Percentiles rank a stretch among this genome's conserved stretches.
phyloP scores from a whole-genome alignment of 1,140 invertebrate genomes.

The Drosophila ogumai region DNA sequence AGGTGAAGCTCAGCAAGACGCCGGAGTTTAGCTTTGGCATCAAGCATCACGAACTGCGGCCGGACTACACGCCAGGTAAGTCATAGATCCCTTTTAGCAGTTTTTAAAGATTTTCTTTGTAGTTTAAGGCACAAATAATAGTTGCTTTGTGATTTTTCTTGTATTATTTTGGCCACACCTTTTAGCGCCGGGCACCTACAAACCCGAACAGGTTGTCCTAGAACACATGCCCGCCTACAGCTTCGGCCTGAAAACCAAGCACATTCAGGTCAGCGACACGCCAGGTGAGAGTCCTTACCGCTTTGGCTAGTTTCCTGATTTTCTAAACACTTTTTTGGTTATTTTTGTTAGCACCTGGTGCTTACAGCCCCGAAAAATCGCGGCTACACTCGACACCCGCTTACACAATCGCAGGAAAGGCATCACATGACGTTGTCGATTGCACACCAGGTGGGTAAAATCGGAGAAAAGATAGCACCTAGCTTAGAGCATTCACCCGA shows the following conservation, averaged over 20 bases:
- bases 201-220: slow-evolving; percentile 88
- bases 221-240: slow-evolving; percentile 87
- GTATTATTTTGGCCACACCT: slow-evolving; percentile 77
- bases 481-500: not conserved
- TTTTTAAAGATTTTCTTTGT: too few relatives aligned
- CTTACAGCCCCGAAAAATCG: slow-evolving; percentile 86
- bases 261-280: slow-evolving; percentile 82
- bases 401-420: slow-evolving; percentile 87
- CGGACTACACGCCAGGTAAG: slow-evolving; percentile 89
- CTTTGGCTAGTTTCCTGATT: not conserved
- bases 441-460: slow-evolving; percentile 85
- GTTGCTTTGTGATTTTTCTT: slow-evolving; percentile 41
- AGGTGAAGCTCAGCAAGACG: slow-evolving; percentile 87
- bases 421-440: slow-evolving; percentile 88
- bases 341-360: slow-evolving; percentile 84
- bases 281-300: slow-evolving; percentile 53
- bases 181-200: slow-evolving; percentile 86
- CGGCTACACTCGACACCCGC: slow-evolving; percentile 85
- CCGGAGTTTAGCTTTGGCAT: slow-evolving; percentile 88
- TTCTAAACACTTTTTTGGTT: not conserved
- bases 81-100: slow-evolving; percentile 46
- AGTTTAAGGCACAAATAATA: not conserved
- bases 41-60: slow-evolving; percentile 88
- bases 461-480: too few relatives aligned
- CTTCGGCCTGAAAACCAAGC: slow-evolving; percentile 87